Percentiles rank a stretch among this genome's conserved stretches.
Conservation (phyloP, 2,113 vertebrate genomes). For the Chlorodrepanis virens region DNA sequence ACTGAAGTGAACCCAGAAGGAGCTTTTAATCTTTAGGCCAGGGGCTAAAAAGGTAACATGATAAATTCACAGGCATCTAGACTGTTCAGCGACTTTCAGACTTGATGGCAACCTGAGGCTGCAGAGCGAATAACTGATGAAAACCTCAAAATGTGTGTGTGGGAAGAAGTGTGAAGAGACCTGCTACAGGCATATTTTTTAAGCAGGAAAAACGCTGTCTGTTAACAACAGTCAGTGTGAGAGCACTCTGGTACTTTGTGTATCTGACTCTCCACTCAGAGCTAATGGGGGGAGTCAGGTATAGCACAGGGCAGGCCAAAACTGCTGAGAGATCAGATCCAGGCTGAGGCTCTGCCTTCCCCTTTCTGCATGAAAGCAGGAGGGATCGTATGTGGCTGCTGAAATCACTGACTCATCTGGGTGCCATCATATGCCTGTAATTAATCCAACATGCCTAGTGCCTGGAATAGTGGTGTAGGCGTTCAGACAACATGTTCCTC, state of each 20-base stretch:
- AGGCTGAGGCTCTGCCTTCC: not conserved
- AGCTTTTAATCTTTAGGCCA: slow-evolving; percentile 7
- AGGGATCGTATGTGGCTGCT: not conserved
- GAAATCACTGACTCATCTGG: slow-evolving; percentile 16
- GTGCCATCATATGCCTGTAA: not conserved
- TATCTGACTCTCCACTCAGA: not conserved
- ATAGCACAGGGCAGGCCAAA: not conserved
- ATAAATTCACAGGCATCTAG: not conserved
- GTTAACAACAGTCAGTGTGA: not conserved
- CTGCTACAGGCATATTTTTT: not conserved
- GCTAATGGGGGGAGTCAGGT: not conserved
- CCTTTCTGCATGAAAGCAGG: not conserved
- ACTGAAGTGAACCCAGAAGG: not conserved
- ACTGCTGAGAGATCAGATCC: not conserved
- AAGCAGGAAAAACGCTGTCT: not conserved
- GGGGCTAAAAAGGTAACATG: not conserved
- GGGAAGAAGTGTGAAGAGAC: not conserved
- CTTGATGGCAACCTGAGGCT: not conserved
- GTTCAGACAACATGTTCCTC: slow-evolving; percentile 20
- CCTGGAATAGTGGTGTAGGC: not conserved
- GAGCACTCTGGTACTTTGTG: not conserved
- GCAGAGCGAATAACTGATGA: not conserved
- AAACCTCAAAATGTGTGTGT: not conserved
- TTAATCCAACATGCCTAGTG: slow-evolving; percentile 26
- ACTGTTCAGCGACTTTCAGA: not conserved